phyloP scores from a whole-genome alignment of 2,113 vertebrate genomes.

The Marcusenius ussheri region DNA sequence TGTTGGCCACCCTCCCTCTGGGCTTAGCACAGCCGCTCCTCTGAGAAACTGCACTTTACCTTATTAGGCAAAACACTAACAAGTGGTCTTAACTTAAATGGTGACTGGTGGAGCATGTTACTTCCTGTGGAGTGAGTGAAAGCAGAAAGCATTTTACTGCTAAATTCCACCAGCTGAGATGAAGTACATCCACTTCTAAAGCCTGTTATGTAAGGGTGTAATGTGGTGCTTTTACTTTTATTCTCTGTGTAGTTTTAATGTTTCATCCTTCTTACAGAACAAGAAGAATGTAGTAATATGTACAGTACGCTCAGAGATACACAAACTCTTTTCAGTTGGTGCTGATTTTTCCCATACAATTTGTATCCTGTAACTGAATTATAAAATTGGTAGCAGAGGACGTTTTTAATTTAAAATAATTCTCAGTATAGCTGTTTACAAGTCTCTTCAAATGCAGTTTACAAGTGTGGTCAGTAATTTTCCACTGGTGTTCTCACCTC shows the following conservation, averaged over 20 bases:
- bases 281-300: neutral
- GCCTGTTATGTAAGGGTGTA: neutral
- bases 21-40: neutral
- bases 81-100: neutral
- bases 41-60: neutral
- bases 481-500: neutral
- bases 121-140: neutral
- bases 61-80: neutral
- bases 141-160: neutral
- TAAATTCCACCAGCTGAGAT: neutral
- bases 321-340: neutral
- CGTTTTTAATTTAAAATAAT: neutral
- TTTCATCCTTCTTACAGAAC: neutral
- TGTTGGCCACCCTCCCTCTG: neutral
- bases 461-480: neutral
- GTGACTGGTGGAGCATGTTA: neutral
- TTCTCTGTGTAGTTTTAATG: neutral
- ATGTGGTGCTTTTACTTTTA: neutral
- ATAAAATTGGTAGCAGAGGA: neutral
- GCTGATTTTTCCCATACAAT: neutral
- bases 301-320: neutral
- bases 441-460: neutral
- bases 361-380: neutral
- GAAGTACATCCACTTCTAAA: neutral
- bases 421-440: neutral